phyloP scores from a whole-genome alignment of 2,888 invertebrate genomes.

The Dynastes maya region DNA sequence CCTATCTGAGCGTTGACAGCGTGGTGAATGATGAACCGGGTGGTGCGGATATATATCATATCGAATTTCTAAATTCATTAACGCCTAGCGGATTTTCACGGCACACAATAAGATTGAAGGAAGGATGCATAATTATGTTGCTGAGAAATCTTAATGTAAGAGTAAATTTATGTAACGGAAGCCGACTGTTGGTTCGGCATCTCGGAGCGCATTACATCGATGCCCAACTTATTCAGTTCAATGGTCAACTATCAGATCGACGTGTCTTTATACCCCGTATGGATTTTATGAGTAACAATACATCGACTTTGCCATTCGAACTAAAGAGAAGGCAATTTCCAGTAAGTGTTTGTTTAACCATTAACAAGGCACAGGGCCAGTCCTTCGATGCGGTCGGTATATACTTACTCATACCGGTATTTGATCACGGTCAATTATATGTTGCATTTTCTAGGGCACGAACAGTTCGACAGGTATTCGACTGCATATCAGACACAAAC shows the following conservation, averaged over 20 bases:
- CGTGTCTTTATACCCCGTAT: slow-evolving; percentile 39
- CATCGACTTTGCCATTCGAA: no score
- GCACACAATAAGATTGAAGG: slow-evolving; percentile 55
- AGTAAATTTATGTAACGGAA: neutral
- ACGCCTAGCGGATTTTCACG: slow-evolving; percentile 52
- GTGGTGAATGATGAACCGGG: slow-evolving; percentile 31
- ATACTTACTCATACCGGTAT: neutral
- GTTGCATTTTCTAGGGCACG: neutral
- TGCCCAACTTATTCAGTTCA: neutral
- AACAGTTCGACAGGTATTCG: no score
- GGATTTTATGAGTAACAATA: slow-evolving; percentile 7
- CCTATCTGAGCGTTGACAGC: no score
- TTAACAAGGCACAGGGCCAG: neutral
- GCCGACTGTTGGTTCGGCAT: neutral
- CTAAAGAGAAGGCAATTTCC: neutral
- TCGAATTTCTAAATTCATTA: neutral
- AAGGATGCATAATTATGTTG: slow-evolving; percentile 56
- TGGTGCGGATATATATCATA: neutral
- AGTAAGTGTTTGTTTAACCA: neutral
- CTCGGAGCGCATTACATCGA: slow-evolving; percentile 25
- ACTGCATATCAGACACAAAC: no score
- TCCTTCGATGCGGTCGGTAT: no score
- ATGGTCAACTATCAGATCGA: neutral
- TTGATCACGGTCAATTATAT: neutral
- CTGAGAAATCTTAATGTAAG: slow-evolving; percentile 46